Evolutionary conservation across 2,888 invertebrate species (phyloP).

Genomic region (Hirudinaria manillensis): DNA sequence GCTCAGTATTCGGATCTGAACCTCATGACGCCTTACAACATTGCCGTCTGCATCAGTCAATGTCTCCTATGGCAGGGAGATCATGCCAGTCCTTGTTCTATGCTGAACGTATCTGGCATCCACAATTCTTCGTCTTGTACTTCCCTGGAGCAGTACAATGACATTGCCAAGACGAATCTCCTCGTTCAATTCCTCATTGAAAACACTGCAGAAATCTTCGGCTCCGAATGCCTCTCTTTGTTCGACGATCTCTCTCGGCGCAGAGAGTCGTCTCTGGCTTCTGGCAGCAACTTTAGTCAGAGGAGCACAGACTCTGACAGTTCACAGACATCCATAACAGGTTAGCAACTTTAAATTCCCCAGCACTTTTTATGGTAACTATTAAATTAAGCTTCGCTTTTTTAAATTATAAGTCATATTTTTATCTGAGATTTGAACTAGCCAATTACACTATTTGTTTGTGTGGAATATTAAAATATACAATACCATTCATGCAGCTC

Average conservation of each 20-base stretch:
- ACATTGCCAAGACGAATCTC: neutral
- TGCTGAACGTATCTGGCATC: neutral
- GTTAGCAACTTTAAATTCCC: neutral
- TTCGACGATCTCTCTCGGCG: conserved; percentile 3
- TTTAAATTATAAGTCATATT: too few relatives aligned
- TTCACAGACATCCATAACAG: conserved; percentile 12
- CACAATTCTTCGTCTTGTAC: neutral
- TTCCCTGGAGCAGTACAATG: conserved; percentile 6
- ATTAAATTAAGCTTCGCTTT: neutral
- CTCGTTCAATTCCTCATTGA: conserved; percentile 13
- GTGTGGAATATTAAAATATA: too few relatives aligned
- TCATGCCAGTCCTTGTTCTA: neutral
- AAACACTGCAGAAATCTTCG: conserved; percentile 1
- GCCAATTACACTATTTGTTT: too few relatives aligned
- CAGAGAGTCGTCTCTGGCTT: neutral
- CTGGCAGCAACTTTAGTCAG: conserved; percentile 1
- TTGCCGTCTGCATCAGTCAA: conserved; percentile 10
- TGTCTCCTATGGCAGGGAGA: conserved; percentile 2
- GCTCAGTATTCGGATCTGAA: neutral
- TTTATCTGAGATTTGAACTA: too few relatives aligned
- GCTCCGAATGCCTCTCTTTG: neutral
- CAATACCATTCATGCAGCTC: too few relatives aligned
- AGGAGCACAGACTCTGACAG: conserved; percentile 4
- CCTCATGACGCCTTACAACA: conserved; percentile 8
- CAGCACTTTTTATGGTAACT: neutral